Base-by-base conservation (phyloP, 2,113 vertebrate species). In the Pelusios castaneus region DNA sequence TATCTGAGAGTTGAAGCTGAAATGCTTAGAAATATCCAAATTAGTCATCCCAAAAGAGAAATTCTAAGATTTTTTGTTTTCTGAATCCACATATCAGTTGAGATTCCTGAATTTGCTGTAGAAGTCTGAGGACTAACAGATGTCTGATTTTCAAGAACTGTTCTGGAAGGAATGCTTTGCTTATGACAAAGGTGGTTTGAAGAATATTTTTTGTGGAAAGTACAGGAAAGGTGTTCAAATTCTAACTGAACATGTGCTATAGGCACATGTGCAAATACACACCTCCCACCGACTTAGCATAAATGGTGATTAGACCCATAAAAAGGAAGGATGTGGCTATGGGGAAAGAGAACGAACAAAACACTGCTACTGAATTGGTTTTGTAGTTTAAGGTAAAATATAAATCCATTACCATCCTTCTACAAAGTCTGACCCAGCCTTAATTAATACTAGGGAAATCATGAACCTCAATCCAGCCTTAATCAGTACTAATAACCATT, bases 11-110 rank as follows among this genome's bases (percentile, higher is more conserved):
- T 94, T 97, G 93, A 87, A 93, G 78, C 77, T 88, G 7, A 95
- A 91, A 11, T 49, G 85, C 70, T 88, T 87, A 91, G 25, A 92
- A 95, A 87, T 34, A 91, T 92, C 80, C 31, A 31, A 94, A 52
- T 49, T 91, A 96, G 86, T 97, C 79, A 93, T 95, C 56, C 95
- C 80, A 90, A 89, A 92, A 94, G 89, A 85, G n/a, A 31, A 89
- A 41, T 88, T 91, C 70, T 95, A 82, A 79, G 38, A 81, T 87
- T 88, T 86, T 84, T 85, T 24, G 54, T 43, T 54, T 89, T 73
- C 43, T 89, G 47, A 89, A 80, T 67, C 73, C 56, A 41, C 54
- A 73, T 90, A 25, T 27, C 55, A 79, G 29, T 29, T 96, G 41
- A 58, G 21, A 84, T 91, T 91, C 92, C 34, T 49, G 80, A 92